phyloP scores from a whole-genome alignment of 2,888 invertebrate genomes.

The Gymnosoma rotundatum region DNA sequence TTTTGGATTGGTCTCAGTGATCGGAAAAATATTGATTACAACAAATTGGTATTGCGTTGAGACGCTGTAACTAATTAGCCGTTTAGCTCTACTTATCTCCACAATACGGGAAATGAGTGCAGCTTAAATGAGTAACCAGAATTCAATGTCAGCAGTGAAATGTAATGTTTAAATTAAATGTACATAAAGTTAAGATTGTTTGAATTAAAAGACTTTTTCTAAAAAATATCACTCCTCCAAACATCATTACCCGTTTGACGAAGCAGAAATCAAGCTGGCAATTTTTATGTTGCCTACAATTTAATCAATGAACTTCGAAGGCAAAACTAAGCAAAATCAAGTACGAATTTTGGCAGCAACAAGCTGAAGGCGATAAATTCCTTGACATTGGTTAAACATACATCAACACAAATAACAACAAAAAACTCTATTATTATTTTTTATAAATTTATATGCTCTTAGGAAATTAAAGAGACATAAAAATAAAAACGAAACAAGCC shows the following conservation, averaged over 20 bases:
- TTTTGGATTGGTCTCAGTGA: too few relatives aligned
- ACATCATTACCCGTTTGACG: slow-evolving; percentile 17
- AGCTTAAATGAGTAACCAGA: too few relatives aligned
- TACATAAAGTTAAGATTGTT: too few relatives aligned
- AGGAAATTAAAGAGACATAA: slow-evolving; percentile 22
- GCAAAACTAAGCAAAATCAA: slow-evolving; percentile 31
- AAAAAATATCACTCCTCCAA: not conserved
- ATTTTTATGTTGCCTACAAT: slow-evolving; percentile 40
- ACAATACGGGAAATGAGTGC: too few relatives aligned
- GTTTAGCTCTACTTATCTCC: too few relatives aligned
- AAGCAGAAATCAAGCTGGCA: not conserved
- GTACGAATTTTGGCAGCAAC: slow-evolving; percentile 33
- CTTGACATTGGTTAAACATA: slow-evolving; percentile 69
- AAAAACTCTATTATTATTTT: slow-evolving; percentile 33
- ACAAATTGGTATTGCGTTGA: too few relatives aligned
- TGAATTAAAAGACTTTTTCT: too few relatives aligned
- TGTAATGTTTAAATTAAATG: too few relatives aligned
- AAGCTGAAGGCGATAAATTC: slow-evolving; percentile 67
- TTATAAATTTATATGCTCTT: slow-evolving; percentile 34
- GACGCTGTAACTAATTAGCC: too few relatives aligned
- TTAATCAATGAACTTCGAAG: slow-evolving; percentile 53
- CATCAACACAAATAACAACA: slow-evolving; percentile 55
- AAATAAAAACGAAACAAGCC: not conserved
- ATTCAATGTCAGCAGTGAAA: too few relatives aligned
- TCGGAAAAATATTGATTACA: too few relatives aligned